phyloP scores from a whole-genome alignment of 2,113 vertebrate genomes.

The Zootoca vivipara region DNA sequence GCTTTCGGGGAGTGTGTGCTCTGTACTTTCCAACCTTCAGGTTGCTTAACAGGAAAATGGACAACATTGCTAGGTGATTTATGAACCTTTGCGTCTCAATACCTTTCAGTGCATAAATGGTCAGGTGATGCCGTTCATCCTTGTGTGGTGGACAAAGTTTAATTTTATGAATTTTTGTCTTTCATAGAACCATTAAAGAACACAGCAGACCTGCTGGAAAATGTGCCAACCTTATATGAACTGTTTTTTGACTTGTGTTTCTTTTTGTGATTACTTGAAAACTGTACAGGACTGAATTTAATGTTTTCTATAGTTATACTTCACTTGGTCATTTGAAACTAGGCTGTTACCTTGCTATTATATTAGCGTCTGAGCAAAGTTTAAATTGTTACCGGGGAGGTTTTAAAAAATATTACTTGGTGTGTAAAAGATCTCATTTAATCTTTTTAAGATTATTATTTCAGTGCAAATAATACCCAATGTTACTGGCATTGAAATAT shows the following conservation, averaged over 20 bases:
- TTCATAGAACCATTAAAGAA: neutral
- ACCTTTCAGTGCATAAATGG: neutral
- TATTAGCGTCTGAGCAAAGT: neutral
- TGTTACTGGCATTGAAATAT: neutral
- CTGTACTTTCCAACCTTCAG: neutral
- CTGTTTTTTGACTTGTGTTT: neutral
- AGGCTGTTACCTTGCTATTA: neutral
- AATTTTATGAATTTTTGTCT: neutral
- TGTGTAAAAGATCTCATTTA: too few species aligned
- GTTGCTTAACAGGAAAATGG: neutral
- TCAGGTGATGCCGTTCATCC: neutral
- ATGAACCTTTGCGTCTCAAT: neutral
- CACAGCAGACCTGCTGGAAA: neutral
- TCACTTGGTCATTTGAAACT: neutral
- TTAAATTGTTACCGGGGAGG: neutral
- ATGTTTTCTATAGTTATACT: too few species aligned
- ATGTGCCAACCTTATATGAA: neutral
- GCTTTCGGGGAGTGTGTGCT: neutral
- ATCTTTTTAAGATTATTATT: too few species aligned
- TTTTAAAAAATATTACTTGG: too few species aligned
- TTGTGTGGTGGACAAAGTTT: neutral
- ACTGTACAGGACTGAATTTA: too few species aligned
- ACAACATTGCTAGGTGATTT: neutral
- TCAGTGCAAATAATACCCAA: too few species aligned
- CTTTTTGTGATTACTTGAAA: neutral